These are phyloP conservation scores for Geopemphigus sp. DNA, from an alignment of 1,140 invertebrate species.

Conservation along the genomic window DNA sequence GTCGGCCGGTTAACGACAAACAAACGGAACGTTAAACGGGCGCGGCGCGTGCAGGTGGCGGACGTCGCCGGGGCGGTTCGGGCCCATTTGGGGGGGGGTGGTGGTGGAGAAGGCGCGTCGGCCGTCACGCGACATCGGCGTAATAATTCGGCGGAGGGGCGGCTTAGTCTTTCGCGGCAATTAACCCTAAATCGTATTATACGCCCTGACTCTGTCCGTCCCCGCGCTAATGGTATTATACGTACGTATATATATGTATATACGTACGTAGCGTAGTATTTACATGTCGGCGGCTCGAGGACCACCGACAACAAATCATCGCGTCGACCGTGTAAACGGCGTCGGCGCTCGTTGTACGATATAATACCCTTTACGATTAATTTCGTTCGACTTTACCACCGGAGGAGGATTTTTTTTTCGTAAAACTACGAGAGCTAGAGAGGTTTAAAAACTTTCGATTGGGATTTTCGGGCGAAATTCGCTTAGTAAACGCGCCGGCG, in stretches of 20 bases:
- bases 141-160: conserved; percentile 15
- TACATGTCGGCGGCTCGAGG: not conserved
- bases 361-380: too few relatives aligned
- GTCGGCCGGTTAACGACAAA: not conserved
- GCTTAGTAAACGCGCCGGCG: too few relatives aligned
- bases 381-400: too few relatives aligned
- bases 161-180: conserved; percentile 27
- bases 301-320: conserved; percentile 2
- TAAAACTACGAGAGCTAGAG: too few relatives aligned
- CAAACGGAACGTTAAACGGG: conserved; percentile 16
- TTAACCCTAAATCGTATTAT: conserved; percentile 27
- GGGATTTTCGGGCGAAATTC: too few relatives aligned
- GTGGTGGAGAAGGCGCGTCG: not conserved
- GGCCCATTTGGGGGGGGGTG: not conserved
- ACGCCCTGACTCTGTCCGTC: not conserved
- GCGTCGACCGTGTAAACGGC: not conserved
- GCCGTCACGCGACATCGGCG: conserved; percentile 18
- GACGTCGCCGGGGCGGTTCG: not conserved
- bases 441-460: too few relatives aligned
- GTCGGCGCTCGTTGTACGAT: too few relatives aligned
- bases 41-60: not conserved
- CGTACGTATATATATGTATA: not conserved
- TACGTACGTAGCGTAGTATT: not conserved
- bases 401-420: too few relatives aligned
- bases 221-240: not conserved